A percentile compares a stretch with the other conserved stretches of the same genome.
phyloP scores from a whole-genome alignment of 2,113 vertebrate species.

The Grallaria varia region DNA sequence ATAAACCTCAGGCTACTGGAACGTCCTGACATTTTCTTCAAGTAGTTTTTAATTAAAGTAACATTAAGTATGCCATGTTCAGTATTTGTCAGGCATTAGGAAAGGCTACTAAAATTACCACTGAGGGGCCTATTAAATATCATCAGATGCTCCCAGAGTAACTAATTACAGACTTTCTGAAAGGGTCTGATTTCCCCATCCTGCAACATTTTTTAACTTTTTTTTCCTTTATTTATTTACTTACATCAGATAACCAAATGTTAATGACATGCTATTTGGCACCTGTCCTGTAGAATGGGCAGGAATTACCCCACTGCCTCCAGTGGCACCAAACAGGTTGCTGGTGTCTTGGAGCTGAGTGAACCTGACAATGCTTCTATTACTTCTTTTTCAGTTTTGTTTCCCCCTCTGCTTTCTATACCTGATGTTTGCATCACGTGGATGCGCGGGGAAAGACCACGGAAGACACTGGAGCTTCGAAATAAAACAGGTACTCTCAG shows the following conservation, averaged over 20 bases:
- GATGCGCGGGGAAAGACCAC: background rate
- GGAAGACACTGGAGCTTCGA: background rate
- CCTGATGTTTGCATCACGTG: background rate
- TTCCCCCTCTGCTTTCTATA: background rate
- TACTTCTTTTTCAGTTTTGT: background rate
- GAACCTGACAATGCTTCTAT: background rate
- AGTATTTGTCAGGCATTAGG: constrained; percentile 72
- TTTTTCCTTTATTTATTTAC: constrained; percentile 30
- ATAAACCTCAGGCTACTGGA: constrained; percentile 58
- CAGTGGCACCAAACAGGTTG: background rate
- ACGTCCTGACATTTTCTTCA: constrained; percentile 76
- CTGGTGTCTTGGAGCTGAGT: background rate
- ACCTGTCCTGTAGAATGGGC: background rate
- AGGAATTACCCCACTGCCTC: background rate
- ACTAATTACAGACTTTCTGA: constrained; percentile 70
- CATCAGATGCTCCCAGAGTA: constrained; percentile 69
- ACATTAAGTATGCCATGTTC: constrained; percentile 67
- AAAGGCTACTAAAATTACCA: constrained; percentile 69
- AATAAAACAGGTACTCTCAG: background rate
- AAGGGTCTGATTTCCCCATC: constrained; percentile 58
- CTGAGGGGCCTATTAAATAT: constrained; percentile 72
- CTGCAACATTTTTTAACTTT: constrained; percentile 5
- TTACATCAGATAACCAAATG: constrained; percentile 57
- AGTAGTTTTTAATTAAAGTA: constrained; percentile 77
- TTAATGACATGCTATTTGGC: constrained; percentile 17